Evolutionary conservation across 2,113 vertebrate genomes (phyloP).

Genomic region (Rhabdornis inornatus): DNA sequence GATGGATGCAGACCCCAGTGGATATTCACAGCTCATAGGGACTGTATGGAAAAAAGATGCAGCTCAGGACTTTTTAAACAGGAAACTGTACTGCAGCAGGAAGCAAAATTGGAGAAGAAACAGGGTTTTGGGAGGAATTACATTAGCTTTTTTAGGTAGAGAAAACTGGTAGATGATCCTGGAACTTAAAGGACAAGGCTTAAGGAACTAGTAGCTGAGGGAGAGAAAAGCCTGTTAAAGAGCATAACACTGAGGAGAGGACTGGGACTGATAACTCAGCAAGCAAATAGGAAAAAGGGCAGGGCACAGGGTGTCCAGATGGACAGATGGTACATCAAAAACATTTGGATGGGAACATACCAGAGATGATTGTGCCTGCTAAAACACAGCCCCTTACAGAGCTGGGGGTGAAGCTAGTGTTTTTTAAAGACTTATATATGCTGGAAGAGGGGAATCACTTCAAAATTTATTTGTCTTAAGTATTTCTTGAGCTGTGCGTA

Average conservation of each 20-base stretch:
- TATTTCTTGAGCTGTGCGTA: not conserved
- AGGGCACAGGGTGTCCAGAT: not conserved
- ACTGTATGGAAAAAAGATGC: not conserved
- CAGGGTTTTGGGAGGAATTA: not conserved
- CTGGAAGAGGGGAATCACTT: not conserved
- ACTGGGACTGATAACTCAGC: not conserved
- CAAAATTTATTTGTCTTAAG: not conserved
- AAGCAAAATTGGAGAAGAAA: not conserved
- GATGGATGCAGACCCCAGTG: not conserved
- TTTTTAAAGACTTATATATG: not conserved
- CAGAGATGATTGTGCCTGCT: not conserved
- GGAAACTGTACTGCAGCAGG: not conserved
- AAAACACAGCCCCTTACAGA: not conserved
- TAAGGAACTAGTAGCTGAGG: not conserved
- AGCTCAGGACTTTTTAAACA: not conserved
- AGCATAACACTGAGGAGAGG: accelerated
- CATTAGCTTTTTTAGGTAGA: not conserved
- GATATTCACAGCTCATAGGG: not conserved
- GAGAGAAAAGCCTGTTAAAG: not conserved
- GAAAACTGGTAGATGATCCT: not conserved
- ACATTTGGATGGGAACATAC: not conserved
- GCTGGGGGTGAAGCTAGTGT: not conserved
- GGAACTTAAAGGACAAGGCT: not conserved
- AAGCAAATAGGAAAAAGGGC: not conserved
- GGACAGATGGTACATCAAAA: not conserved